phyloP scores from a whole-genome alignment of 2,888 invertebrate genomes.

The Pedicia rivosa region DNA sequence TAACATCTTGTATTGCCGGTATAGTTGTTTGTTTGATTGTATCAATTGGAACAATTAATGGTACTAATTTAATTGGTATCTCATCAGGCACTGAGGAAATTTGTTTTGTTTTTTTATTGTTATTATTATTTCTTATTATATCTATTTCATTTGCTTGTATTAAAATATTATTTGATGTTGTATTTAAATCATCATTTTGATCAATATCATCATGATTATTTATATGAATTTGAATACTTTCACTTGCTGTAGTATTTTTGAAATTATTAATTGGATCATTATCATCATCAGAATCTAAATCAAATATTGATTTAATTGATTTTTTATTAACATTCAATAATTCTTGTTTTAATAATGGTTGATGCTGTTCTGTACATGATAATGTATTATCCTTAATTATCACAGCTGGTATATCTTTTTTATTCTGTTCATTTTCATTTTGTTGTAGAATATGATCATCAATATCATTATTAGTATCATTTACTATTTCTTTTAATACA shows the following conservation, averaged over 20 bases:
- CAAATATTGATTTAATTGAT: conserved; percentile 28
- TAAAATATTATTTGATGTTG: background rate
- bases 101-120: conserved; percentile 1
- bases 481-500: conserved; percentile 5
- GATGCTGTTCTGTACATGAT: background rate
- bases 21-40: background rate
- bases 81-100: background rate
- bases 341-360: background rate
- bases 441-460: conserved; percentile 7
- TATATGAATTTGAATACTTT: background rate
- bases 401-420: too few species aligned
- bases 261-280: conserved; percentile 13
- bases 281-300: conserved; percentile 29
- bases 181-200: background rate
- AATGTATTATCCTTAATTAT: too few species aligned
- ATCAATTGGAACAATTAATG: background rate
- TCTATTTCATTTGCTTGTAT: background rate
- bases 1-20: background rate
- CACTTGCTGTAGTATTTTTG: background rate
- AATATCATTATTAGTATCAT: conserved; percentile 7
- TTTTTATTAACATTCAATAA: conserved; percentile 12
- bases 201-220: background rate
- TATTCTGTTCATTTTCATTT: background rate
- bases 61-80: background rate
- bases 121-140: conserved; percentile 4